Conservation (phyloP, 2,888 invertebrate genomes). For the Drosophila nigricruria region DNA sequence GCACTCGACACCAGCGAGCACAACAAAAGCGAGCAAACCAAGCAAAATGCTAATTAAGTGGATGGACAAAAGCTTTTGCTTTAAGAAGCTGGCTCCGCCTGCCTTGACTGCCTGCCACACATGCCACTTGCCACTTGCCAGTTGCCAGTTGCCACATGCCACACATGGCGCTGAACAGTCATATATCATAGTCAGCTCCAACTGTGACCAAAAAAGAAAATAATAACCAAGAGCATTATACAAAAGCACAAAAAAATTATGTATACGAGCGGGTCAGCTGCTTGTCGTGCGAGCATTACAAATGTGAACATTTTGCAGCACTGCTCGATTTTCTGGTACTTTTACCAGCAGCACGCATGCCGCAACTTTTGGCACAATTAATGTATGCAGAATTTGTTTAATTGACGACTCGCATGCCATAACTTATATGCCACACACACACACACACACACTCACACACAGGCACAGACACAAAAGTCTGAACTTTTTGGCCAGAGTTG, state of each 20-base stretch:
- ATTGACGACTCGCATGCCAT: constrained; percentile 77
- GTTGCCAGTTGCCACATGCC: constrained; percentile 14
- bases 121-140: constrained; percentile 23
- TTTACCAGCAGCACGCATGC: constrained; percentile 43
- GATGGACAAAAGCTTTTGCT: constrained; percentile 43
- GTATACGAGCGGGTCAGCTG: constrained; percentile 57
- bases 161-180: constrained; percentile 51
- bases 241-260: constrained; percentile 48
- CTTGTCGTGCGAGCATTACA: constrained; percentile 52
- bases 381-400: constrained; percentile 79
- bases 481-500: neutral
- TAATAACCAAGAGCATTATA: neutral
- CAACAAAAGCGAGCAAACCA: constrained; percentile 60
- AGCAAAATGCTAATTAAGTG: constrained; percentile 79
- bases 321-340: constrained; percentile 36
- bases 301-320: constrained; percentile 53
- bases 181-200: constrained; percentile 79
- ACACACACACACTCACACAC: constrained; percentile 1
- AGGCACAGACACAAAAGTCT: neutral
- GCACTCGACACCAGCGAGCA: constrained; percentile 63
- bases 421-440: constrained; percentile 46
- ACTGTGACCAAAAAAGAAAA: constrained; percentile 40
- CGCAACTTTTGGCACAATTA: constrained; percentile 73
- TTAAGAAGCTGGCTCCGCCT: constrained; percentile 23
- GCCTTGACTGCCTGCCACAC: neutral